Percentiles rank a stretch among this genome's conserved stretches.
Evolutionary conservation across 2,113 vertebrate species (phyloP).

Genomic region (Cavia aperea): DNA sequence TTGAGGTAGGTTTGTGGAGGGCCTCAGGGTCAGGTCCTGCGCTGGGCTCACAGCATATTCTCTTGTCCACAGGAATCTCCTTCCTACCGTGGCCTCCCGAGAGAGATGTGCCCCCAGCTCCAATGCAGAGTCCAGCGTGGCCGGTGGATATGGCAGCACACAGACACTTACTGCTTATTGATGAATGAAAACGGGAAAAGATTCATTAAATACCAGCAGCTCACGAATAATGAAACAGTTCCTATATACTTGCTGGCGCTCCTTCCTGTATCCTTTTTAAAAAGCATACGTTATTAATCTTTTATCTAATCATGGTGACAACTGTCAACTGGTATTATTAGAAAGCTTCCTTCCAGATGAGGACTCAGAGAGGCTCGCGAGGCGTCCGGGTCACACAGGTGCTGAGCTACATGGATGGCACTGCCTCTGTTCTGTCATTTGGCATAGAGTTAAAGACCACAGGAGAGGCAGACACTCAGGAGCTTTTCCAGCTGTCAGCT

Average conservation of each 20-base stretch:
- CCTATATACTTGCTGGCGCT: not conserved
- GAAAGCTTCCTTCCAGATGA: not conserved
- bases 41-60: not conserved
- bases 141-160: accelerated
- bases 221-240: not conserved
- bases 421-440: not conserved
- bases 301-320: not conserved
- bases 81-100: not conserved
- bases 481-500: not conserved
- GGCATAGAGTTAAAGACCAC: not conserved
- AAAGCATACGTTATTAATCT: not conserved
- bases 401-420: not conserved
- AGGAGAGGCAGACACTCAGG: not conserved
- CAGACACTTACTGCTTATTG: not conserved
- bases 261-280: not conserved
- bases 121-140: not conserved
- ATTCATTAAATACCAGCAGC: not conserved
- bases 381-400: not conserved
- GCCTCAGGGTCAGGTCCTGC: accelerated
- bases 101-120: not conserved
- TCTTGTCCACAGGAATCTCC: accelerated
- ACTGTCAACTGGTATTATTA: not conserved
- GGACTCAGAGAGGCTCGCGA: not conserved
- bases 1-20: not conserved
- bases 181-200: not conserved